Evolutionary conservation across 2,113 vertebrate species (phyloP), one percentile per base, ranked within the genome.

Genomic region (Carollia perspicillata): DNA sequence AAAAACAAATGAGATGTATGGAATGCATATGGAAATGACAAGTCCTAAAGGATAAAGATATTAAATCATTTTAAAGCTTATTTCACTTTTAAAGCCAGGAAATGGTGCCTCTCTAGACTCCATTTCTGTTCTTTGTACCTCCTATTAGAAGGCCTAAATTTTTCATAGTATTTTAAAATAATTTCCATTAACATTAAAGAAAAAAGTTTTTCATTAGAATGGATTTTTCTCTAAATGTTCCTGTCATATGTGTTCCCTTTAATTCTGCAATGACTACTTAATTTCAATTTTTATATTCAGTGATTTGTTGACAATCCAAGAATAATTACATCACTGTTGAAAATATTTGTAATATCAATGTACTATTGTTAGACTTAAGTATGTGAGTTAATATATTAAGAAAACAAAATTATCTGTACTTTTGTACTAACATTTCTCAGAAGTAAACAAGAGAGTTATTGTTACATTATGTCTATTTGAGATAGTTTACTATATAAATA

Each of bases 1-100:
- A 77, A 89, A 93, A 91, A 51, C 53, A 95, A 96, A 96, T 97
- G n/a, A 96, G 44, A 93, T 91, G 3, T 89, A n/a, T 60, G 44
- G 87, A 92, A 93, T 66, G 26, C 33, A 93, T 69, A 84, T 78
- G 55, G 37, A 96, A 84, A 49, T 84, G 55, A 63, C 63, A n/a
- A 91, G 13, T 17, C 28, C 20, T 87, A 95, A 96, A 84, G 8
- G 22, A 13, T 79, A 96, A 90, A 75, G 16, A 94, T 96, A 96
- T 95, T 85, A 93, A 93, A 95, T 94, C 30, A 79, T 89, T 89
- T 89, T 90, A 94, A 72, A 35, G 26, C 13, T 71, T 79, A 93
- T 84, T 71, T 17, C 44, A 87, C 53, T 96, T 94, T 89, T 60
- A 65, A 68, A 80, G 40, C 55, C 65, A 51, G 5, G 17, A 77